A percentile compares a stretch with the other conserved stretches of the same genome.
phyloP scores from a whole-genome alignment of 2,113 vertebrate genomes.

The Phainopepla nitens region DNA sequence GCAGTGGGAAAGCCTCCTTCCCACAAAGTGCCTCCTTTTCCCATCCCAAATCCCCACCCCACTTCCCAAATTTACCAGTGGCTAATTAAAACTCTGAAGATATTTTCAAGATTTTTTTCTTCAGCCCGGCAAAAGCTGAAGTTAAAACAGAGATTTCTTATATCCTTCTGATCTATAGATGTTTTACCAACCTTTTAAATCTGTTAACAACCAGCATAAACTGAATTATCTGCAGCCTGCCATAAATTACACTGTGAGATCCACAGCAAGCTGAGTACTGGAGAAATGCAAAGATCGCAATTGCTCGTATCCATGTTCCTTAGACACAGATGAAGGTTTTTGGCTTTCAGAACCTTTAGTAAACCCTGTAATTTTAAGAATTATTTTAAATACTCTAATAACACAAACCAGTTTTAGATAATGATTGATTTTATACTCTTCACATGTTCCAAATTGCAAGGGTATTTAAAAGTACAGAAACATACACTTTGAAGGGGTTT shows the following conservation, averaged over 20 bases:
- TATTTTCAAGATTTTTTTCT: not conserved
- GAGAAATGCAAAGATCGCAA: not conserved
- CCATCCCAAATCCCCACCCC: too few species aligned
- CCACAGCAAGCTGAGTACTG: not conserved
- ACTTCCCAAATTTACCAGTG: not conserved
- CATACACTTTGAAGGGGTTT: not conserved
- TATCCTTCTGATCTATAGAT: not conserved
- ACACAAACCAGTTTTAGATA: slow-evolving; percentile 21
- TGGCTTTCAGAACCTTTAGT: not conserved
- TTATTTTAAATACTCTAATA: slow-evolving; percentile 36
- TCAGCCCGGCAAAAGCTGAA: not conserved
- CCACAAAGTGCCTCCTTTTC: not conserved
- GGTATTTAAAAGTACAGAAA: slow-evolving; percentile 46
- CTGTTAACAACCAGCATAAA: not conserved
- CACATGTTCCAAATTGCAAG: slow-evolving; percentile 30
- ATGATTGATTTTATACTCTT: slow-evolving; percentile 14
- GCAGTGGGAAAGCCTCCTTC: not conserved
- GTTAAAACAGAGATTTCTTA: not conserved
- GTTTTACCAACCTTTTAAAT: not conserved
- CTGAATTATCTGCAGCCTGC: not conserved
- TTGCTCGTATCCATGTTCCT: not conserved
- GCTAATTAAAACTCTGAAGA: not conserved
- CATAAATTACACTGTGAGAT: not conserved
- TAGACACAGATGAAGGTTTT: not conserved
- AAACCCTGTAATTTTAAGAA: slow-evolving; percentile 28